Base-by-base conservation (phyloP, 1,140 invertebrate genomes). In the Mylabris phalerata region DNA sequence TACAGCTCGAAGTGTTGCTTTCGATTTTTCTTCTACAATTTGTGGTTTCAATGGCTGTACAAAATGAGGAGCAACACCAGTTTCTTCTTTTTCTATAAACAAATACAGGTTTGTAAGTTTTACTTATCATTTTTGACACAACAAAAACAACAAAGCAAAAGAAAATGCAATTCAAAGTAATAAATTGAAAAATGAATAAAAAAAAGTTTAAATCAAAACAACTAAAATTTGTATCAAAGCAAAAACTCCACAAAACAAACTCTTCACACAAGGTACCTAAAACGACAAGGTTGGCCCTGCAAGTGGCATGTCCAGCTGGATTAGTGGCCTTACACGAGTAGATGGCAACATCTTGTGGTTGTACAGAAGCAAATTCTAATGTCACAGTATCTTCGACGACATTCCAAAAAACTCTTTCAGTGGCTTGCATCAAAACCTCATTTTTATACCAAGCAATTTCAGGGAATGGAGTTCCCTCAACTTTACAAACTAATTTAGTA, bases 251-350 rank as follows among this genome's bases (percentile, higher is more conserved):
- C 60, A 50, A 19, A 19, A 19, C 19, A 19, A 19, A 19, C 19
- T 19, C 19, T 19, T 38, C 49, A 63, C 59, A 59, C 52, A 58
- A 59, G 50, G 59, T 84, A 84, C 82, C 82, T 77, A 85, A 78
- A 66, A 88, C 82, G 58, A 84, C 78, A 50, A 93, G 77, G 71
- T 86, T 86, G 13, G 86, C 86, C 42, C 85, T 86, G 26, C 88
- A 88, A 19, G 85, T 86, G n/a, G 85, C 87, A 57, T 87, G 84
- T 39, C 90, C 90, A 59, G 84, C 84, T 9, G 79, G 73, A 75
- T 93, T 93, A 26, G 82, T 81, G 5, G 89, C 88, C 71, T 82
- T 83, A 70, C 88, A 90, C 7, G 86, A 85, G 75, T 92, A 92
- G 59, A 88, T 82, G 25, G 88, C 91, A 57, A 83, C 81, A 75